Evolutionary conservation across 2,888 invertebrate genomes (phyloP), one percentile per base, ranked within the genome.

Genomic region (Dusona sp.): DNA sequence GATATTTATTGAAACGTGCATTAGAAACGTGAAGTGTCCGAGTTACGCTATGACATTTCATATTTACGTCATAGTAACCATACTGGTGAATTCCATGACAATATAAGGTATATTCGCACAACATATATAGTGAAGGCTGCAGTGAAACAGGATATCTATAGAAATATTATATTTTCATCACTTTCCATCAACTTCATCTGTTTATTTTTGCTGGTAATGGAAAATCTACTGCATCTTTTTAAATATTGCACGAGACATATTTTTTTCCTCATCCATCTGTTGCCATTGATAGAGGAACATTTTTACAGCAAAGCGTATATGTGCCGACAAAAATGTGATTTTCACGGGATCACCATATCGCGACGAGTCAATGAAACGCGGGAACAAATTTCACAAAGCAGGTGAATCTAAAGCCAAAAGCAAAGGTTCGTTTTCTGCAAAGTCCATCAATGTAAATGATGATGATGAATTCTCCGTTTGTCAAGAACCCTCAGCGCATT

Each of bases 1-100:
- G 22, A 64, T 61, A 74, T 67, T 65, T 51, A 80, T 70, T 61
- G 61, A 80, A 84, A 72, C 70, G 68, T 70, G 61, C 65, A 80
- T 64, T 70, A 79, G 79, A 73, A 81, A 75, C 84, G 84, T 86
- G 81, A 77, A 84, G 72, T 84, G 84, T 86, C 68, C 80, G 68
- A 45, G 81, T 74, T 29, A 54, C 36, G 64, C 74, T 25, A 19
- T 77, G 75, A 77, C 80, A 61, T 86, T 86, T 79, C 74, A 51
- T 68, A 84, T 86, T 86, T 81, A 84, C 81, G 77, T 86, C 73
- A 73, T 33, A 42, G 80, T 68, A 81, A 61, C 77, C 79, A 29
- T 70, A 57, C 74, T 36, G 83, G 64, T 67, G 45, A 79, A 74
- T 78, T 65, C 68, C 51, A 68, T 81, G 74, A 79, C 75, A 79